Percentiles rank a stretch among this genome's conserved stretches.
These are phyloP conservation scores for Mormyrus lacerda DNA, from an alignment of 2,113 vertebrate genomes.

Conservation along the genomic window DNA sequence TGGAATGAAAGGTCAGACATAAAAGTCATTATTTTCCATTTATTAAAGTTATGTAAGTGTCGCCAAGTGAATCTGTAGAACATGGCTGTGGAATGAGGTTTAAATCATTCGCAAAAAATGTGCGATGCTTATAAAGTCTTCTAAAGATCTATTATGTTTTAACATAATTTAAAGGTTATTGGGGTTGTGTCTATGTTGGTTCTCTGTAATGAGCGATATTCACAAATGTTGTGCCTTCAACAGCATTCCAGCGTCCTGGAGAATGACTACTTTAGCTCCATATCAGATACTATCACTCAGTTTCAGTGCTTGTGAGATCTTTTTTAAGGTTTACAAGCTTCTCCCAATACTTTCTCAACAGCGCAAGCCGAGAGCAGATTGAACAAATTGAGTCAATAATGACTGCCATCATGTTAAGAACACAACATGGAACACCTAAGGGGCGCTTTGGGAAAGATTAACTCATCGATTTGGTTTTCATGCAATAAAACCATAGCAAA, in stretches of 20 bases:
- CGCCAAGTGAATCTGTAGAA: constrained; percentile 26
- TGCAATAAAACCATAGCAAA: background rate
- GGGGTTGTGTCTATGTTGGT: background rate
- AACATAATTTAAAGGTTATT: background rate
- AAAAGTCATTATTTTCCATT: constrained; percentile 24
- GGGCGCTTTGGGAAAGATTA: background rate
- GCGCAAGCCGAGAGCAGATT: background rate
- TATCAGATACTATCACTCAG: background rate
- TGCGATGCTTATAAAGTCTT: background rate
- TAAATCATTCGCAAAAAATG: background rate
- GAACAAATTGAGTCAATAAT: background rate
- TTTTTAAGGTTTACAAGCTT: background rate
- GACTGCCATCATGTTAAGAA: background rate
- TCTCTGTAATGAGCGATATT: background rate
- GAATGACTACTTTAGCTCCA: background rate
- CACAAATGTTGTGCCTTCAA: background rate
- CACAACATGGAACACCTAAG: background rate
- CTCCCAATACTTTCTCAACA: background rate
- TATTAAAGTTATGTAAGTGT: constrained; percentile 39
- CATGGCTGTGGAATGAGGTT: background rate
- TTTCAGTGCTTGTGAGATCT: background rate
- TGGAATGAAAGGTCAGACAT: constrained; percentile 18
- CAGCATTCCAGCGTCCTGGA: background rate
- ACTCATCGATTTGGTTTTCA: background rate
- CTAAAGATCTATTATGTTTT: background rate